phyloP scores from a whole-genome alignment of 1,140 invertebrate genomes.

The Coptotermes formosanus region DNA sequence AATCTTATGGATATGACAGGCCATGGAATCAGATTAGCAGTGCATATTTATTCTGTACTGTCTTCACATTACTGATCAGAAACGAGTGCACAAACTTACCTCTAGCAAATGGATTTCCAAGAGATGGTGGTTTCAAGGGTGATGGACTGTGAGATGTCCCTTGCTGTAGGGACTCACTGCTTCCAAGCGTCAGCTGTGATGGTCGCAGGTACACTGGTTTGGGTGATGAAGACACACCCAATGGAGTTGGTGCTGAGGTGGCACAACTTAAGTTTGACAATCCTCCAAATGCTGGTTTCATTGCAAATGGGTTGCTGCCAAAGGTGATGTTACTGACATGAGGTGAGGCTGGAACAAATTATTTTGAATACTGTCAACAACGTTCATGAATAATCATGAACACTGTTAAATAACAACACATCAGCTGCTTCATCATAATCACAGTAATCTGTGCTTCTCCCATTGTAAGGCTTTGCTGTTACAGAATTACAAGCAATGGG shows the following conservation, averaged over 20 bases:
- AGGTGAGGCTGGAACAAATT: neutral
- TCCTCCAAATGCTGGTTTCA: neutral
- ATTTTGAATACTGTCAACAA: too few relatives aligned
- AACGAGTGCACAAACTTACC: neutral
- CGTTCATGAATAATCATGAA: too few relatives aligned
- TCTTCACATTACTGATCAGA: neutral
- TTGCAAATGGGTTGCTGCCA: neutral
- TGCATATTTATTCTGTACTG: too few relatives aligned
- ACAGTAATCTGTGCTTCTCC: too few relatives aligned
- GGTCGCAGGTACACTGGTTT: slow-evolving; percentile 16
- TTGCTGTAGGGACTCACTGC: neutral
- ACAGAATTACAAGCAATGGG: too few relatives aligned
- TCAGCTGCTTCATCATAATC: too few relatives aligned
- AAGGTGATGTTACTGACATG: neutral
- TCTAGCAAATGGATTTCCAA: slow-evolving; percentile 17
- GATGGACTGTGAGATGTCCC: neutral
- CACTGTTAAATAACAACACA: too few relatives aligned
- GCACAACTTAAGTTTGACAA: neutral
- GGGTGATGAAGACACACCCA: neutral
- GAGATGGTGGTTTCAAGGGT: neutral
- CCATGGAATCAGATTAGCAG: too few relatives aligned
- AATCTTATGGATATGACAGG: too few relatives aligned
- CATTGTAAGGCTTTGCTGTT: too few relatives aligned
- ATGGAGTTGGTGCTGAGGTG: neutral
- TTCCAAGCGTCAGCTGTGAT: slow-evolving; percentile 5